Evolutionary conservation across 1,140 invertebrate species (phyloP).

Genomic region (Bombus huntii): DNA sequence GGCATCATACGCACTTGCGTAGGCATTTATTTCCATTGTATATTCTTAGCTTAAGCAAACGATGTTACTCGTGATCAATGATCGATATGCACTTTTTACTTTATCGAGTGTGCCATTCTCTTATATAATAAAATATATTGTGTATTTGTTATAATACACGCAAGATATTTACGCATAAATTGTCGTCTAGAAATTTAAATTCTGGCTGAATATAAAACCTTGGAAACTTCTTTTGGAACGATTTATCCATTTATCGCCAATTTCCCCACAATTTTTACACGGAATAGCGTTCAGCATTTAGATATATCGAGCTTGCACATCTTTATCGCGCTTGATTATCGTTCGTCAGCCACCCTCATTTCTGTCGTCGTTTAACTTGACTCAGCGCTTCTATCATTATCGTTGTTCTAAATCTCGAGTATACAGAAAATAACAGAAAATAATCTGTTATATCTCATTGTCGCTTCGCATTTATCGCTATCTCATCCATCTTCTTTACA

Average conservation of each 20-base stretch:
- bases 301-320: background rate
- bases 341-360: slow-evolving; percentile 23
- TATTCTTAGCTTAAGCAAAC: background rate
- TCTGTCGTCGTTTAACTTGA: slow-evolving; percentile 4
- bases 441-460: slow-evolving; percentile 7
- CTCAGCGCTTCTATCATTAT: slow-evolving; percentile 21
- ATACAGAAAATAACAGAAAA: slow-evolving; percentile 11
- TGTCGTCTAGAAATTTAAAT: no score
- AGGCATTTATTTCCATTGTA: background rate
- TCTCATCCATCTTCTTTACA: background rate
- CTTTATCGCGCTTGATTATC: slow-evolving; percentile 10
- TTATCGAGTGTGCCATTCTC: background rate
- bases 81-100: background rate
- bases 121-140: background rate
- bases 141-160: no score
- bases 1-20: background rate
- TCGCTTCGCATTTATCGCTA: background rate
- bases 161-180: background rate
- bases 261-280: background rate
- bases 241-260: background rate
- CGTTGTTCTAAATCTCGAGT: slow-evolving; percentile 31
- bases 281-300: background rate
- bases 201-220: no score
- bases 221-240: no score
- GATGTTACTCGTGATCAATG: background rate